Evolutionary conservation across 1,140 invertebrate species (phyloP), one percentile per base, ranked within the genome.

Genomic region (Bombus terrestris): DNA sequence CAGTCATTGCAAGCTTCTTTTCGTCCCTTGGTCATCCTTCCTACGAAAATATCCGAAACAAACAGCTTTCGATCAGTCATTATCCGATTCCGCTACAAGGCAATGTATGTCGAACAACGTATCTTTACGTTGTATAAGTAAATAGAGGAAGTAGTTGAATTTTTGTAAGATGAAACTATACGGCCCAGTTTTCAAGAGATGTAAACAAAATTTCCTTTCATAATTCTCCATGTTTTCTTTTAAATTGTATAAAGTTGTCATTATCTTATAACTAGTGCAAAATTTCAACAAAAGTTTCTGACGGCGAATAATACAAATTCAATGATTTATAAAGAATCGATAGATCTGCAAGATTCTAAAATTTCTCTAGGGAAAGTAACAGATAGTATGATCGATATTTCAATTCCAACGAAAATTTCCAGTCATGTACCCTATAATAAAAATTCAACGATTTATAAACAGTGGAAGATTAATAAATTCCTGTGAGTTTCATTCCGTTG

Each of bases 1-100:
- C 73, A 91, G 89, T 91, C 89, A 91, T 73, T 87, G 81, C 83
- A 69, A 64, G 64, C 85, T 88, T 84, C 88, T 80, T 89, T 79
- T 57, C 88, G 81, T 81, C 72, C 73, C 76, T 35, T 57, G 78
- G 64, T 72, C 74, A 76, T 85, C 86, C 75, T 83, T 73, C 59
- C 88, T 85, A 89, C 83, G 88, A 90, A 89, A 90, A 89, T 89
- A 89, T 86, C 68, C 83, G 47, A 88, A 47, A 83, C 57, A 62
- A 69, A n/a, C 25, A n/a, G 69, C 15, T 4, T 22, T 72, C 39
- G 35, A 43, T 18, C 69, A 9, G 28, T 12, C 53, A 22, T 41
- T 81, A 81, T 72, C 79, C 47, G n/a, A 41, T n/a, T 71, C 32
- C 66, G 66, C 28, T 10, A 53, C 78, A 41, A 25, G 12, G 28